Evolutionary conservation across 2,113 vertebrate species (phyloP), one percentile per base, ranked within the genome.

Genomic region (Leuciscus idus): DNA sequence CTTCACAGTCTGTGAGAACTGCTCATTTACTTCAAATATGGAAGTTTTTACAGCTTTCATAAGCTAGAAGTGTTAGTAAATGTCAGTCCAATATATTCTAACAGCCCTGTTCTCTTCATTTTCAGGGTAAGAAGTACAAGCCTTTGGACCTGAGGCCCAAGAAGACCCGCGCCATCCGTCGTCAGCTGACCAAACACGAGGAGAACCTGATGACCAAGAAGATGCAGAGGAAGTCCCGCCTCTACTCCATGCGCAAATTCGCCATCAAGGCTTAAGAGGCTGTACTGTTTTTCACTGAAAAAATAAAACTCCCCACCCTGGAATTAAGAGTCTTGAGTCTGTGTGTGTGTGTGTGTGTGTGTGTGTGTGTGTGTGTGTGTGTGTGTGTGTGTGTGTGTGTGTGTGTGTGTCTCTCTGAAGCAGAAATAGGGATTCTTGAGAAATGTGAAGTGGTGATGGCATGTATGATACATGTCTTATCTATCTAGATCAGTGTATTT

Each of bases 61-160:
- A 43, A 8, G 43, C 0, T 39, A 7, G 7, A 39, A 39, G 39
- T 43, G 43, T 43, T 43, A 9, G 7, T 43, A 43, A 43, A 43
- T 43, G 43, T 43, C 8, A 43, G 43, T 43, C 43, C 43, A 43
- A 2, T 66, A 15, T 26, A 52, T 57, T 76, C 13, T 78, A 7
- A 0, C 6, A 6, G 19, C 30, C 13, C 10, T 15, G 33, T 39
- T 68, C 1, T 15, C 10, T 64, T 57, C 13, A 19, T 61, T 17
- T 90, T 89, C 84, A 99, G 98, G 98, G 98, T 61, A 99, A 99
- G 91, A 99, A 99, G 91, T 99, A 99, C 91, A 99, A 99, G 90
- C 98, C 98, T 36, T 92, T 99, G 30, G 98, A 99, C 52, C 94
- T 99, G 95, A 96, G 98, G 90, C 98, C 98, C 72, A 99, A 97